Percentiles rank a stretch among this genome's conserved stretches.
phyloP scores from a whole-genome alignment of 2,888 invertebrate species.

The Chymomyza fuscimana region DNA sequence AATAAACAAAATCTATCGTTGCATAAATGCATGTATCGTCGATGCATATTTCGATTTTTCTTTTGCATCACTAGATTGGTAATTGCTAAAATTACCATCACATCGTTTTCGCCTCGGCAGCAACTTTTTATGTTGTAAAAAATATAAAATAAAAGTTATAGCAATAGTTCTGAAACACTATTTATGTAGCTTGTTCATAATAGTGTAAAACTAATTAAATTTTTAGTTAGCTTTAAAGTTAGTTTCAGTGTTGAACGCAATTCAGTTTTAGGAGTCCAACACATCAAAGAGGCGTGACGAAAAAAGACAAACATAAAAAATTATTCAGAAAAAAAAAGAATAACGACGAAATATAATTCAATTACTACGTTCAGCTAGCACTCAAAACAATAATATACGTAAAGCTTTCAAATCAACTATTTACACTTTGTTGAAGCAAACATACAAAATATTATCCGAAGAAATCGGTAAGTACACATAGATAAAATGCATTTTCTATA shows the following conservation, averaged over 20 bases:
- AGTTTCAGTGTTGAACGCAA: conserved; percentile 51
- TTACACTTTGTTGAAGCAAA: conserved; percentile 53
- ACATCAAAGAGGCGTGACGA: conserved; percentile 58
- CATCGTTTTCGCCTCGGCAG: conserved; percentile 67
- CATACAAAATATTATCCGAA: conserved; percentile 42
- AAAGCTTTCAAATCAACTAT: background rate
- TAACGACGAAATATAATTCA: background rate
- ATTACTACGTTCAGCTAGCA: no score
- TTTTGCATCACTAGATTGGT: conserved; percentile 51
- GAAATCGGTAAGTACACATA: conserved; percentile 60
- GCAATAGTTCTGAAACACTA: conserved; percentile 58
- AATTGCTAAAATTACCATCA: conserved; percentile 73
- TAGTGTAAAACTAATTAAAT: conserved; percentile 66
- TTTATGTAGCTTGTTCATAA: conserved; percentile 12
- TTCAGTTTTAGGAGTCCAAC: conserved; percentile 54
- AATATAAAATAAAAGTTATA: conserved; percentile 62
- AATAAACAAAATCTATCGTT: background rate
- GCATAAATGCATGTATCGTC: background rate
- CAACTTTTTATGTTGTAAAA: conserved; percentile 74
- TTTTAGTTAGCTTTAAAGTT: conserved; percentile 68
- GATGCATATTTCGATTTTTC: background rate
- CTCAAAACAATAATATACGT: no score
- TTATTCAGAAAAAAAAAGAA: conserved; percentile 8
- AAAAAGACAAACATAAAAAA: conserved; percentile 41
- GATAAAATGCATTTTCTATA: conserved; percentile 23